phyloP scores from a whole-genome alignment of 2,888 invertebrate genomes.

The Diogma glabrata region DNA sequence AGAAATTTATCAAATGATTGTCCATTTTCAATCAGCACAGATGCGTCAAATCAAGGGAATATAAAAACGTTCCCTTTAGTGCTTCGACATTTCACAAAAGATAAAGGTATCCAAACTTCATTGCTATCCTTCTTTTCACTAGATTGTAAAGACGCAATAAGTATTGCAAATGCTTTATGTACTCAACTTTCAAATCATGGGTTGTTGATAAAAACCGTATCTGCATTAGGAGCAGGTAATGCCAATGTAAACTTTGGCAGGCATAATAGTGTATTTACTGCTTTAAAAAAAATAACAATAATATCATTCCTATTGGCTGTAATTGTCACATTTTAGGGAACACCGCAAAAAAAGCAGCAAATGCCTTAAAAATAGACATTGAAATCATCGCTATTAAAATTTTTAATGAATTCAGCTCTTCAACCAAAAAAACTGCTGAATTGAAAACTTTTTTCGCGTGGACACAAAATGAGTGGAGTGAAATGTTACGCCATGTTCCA shows the following conservation, averaged over 20 bases:
- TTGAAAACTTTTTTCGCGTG: constrained; percentile 11
- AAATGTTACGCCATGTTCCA: constrained; percentile 11
- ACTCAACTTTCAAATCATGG: neutral
- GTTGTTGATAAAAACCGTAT: constrained; percentile 8
- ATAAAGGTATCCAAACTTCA: constrained; percentile 9
- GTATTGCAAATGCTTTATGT: constrained; percentile 6
- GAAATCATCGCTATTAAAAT: constrained; percentile 11
- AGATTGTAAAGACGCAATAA: constrained; percentile 5
- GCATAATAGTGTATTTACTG: neutral
- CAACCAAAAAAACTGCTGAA: constrained; percentile 10
- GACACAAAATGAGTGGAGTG: constrained; percentile 7
- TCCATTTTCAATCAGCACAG: constrained; percentile 1
- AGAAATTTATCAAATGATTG: neutral
- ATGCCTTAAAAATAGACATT: neutral
- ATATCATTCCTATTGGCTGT: neutral
- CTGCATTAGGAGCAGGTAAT: constrained; percentile 10
- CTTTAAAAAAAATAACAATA: neutral
- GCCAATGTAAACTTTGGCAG: constrained; percentile 10
- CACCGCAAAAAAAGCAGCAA: neutral
- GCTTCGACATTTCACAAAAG: constrained; percentile 6
- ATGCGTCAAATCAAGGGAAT: neutral
- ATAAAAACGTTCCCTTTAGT: constrained; percentile 7
- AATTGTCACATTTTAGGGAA: constrained; percentile 9
- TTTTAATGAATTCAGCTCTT: constrained; percentile 13
- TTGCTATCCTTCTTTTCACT: constrained; percentile 7